A percentile compares a stretch with the other conserved stretches of the same genome.
These are phyloP conservation scores for Hapalemur alaotrensis DNA, from an alignment of 2,797 vertebrate genomes.

Conservation along the genomic window DNA sequence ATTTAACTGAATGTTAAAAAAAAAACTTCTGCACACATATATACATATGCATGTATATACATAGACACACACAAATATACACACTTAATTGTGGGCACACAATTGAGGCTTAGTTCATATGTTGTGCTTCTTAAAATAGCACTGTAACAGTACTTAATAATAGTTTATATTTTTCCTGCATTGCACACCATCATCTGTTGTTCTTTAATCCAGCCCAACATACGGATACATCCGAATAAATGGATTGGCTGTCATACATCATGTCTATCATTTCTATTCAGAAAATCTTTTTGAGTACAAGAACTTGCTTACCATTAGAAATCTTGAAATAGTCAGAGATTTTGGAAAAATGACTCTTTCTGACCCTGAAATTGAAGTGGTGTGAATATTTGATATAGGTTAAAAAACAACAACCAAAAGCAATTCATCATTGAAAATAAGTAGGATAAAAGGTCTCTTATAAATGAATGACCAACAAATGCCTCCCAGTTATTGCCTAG, in stretches of 20 bases:
- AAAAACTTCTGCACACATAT: no score
- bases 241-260: not conserved
- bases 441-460: not conserved
- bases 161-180: not conserved
- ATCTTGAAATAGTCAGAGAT: not conserved
- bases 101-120: not conserved
- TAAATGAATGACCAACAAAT: not conserved
- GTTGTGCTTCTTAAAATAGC: conserved; percentile 35
- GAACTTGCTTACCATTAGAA: not conserved
- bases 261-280: not conserved
- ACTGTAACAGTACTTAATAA: not conserved
- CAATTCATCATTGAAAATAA: not conserved
- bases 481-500: not conserved
- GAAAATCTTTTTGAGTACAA: not conserved
- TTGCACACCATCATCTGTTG: not conserved
- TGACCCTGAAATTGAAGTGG: not conserved
- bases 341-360: not conserved
- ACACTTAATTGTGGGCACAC: not conserved
- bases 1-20: not conserved
- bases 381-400: not conserved
- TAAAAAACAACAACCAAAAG: not conserved
- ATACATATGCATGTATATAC: not conserved
- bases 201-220: not conserved
- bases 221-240: not conserved
- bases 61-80: not conserved